Conservation (phyloP, 1,140 invertebrate genomes). For the Meloidogyne floridensis region DNA sequence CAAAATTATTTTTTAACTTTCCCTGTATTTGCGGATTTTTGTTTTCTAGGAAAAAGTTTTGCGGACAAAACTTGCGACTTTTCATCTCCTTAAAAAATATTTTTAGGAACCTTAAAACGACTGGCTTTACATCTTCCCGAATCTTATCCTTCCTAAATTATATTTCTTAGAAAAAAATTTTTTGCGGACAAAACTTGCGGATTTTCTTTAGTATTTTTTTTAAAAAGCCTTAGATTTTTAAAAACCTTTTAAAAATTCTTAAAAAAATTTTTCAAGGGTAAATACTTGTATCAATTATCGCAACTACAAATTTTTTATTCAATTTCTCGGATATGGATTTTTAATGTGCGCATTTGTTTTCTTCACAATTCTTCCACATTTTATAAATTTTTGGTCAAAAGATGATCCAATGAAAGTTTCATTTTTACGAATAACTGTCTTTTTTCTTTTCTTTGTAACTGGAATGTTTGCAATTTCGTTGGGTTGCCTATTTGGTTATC, state of each 20-base stretch:
- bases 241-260: slow-evolving; percentile 6
- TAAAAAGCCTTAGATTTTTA: background rate
- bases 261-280: slow-evolving; percentile 54
- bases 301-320: slow-evolving; percentile 64
- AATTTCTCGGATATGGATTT: slow-evolving; percentile 61
- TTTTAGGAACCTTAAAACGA: no score
- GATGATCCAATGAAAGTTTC: slow-evolving; percentile 29
- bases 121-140: no score
- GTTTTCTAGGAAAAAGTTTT: no score
- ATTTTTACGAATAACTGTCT: slow-evolving; percentile 24
- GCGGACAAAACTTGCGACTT: no score
- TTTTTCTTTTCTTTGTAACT: slow-evolving; percentile 49
- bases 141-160: background rate
- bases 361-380: slow-evolving; percentile 50
- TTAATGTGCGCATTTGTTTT: slow-evolving; percentile 48
- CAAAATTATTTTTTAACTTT: no score
- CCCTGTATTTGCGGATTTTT: no score
- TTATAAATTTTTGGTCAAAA: slow-evolving; percentile 40
- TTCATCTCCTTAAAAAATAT: no score
- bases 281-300: slow-evolving; percentile 58
- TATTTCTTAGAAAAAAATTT: background rate
- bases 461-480: slow-evolving; percentile 49
- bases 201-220: background rate
- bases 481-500: slow-evolving; percentile 49
- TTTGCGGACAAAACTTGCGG: background rate